Evolutionary conservation across 1,140 invertebrate genomes (phyloP).

Genomic region (Monochamus saltuarius): DNA sequence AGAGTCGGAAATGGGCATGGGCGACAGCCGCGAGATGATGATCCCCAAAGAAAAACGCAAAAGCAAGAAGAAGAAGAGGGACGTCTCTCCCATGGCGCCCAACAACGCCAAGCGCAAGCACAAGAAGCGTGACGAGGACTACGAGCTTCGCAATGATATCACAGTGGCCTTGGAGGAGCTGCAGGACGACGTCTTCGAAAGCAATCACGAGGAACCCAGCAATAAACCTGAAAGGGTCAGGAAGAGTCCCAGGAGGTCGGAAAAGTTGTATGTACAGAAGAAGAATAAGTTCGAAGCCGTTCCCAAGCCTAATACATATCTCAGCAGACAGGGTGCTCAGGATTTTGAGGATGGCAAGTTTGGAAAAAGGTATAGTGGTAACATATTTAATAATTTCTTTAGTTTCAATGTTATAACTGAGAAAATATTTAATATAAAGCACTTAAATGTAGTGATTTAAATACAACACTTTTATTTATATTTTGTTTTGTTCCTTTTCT

Average conservation of each 20-base stretch:
- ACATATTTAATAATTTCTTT: background rate
- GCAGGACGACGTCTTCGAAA: slow-evolving; percentile 52
- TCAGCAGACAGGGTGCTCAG: slow-evolving; percentile 33
- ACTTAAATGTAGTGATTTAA: too few species aligned
- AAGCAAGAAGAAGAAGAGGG: slow-evolving; percentile 49
- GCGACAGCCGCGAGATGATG: slow-evolving; percentile 52
- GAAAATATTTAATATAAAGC: background rate
- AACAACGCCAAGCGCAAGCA: slow-evolving; percentile 26
- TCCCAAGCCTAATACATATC: slow-evolving; percentile 22
- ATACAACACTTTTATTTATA: too few species aligned
- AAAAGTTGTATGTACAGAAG: slow-evolving; percentile 49
- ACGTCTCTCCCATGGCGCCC: slow-evolving; percentile 36
- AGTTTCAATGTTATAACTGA: background rate
- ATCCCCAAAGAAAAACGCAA: slow-evolving; percentile 49
- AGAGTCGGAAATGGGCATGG: slow-evolving; percentile 44
- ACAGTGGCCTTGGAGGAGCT: slow-evolving; percentile 48
- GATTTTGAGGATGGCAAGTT: slow-evolving; percentile 35
- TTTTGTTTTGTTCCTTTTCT: too few species aligned
- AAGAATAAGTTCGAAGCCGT: slow-evolving; percentile 47
- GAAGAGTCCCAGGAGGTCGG: slow-evolving; percentile 43
- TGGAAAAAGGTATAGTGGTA: slow-evolving; percentile 27
- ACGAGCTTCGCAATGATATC: slow-evolving; percentile 46
- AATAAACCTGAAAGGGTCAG: slow-evolving; percentile 39
- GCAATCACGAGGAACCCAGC: slow-evolving; percentile 37
- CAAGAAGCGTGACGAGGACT: slow-evolving; percentile 46